Evolutionary conservation across 2,888 invertebrate species (phyloP).

Genomic region (Apeira syringaria): DNA sequence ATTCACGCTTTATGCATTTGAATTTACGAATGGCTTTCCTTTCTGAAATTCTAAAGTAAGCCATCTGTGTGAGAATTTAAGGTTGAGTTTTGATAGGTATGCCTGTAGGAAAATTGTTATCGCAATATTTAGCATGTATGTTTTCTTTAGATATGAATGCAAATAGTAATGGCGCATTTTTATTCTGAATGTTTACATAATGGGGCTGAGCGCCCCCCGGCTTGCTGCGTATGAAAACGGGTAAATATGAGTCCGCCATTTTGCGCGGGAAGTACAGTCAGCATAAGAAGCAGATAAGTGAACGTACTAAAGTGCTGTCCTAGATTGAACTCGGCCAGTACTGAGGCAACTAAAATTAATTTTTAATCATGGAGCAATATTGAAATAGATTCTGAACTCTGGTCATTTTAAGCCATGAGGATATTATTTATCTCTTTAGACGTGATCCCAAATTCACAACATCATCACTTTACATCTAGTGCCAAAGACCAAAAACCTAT

Average conservation of each 20-base stretch:
- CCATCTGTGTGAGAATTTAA: constrained; percentile 13
- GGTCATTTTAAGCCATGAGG: too few relatives aligned
- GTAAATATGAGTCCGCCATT: constrained; percentile 71
- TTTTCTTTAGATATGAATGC: constrained; percentile 83
- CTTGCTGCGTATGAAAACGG: constrained; percentile 37
- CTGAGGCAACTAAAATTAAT: too few relatives aligned
- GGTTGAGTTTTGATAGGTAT: constrained; percentile 31
- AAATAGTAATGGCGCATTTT: constrained; percentile 83
- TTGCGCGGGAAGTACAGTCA: constrained; percentile 65
- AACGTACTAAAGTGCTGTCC: constrained; percentile 20
- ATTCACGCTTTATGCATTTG: constrained; percentile 67
- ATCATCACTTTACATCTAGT: too few relatives aligned
- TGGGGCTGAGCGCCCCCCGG: constrained; percentile 53
- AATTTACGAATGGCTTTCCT: constrained; percentile 47
- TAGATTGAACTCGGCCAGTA: not conserved
- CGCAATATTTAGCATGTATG: constrained; percentile 80
- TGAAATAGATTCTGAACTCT: too few relatives aligned
- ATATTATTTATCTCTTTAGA: too few relatives aligned
- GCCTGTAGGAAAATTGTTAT: constrained; percentile 41
- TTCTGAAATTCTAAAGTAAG: constrained; percentile 2
- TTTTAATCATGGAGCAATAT: too few relatives aligned
- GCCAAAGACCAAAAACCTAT: too few relatives aligned
- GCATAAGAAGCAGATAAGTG: constrained; percentile 53
- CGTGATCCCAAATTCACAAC: too few relatives aligned
- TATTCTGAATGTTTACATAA: constrained; percentile 81